Percentiles rank a stretch among this genome's conserved stretches.
Conservation (phyloP, 2,888 invertebrate genomes). For the Drosophila anomelani region DNA sequence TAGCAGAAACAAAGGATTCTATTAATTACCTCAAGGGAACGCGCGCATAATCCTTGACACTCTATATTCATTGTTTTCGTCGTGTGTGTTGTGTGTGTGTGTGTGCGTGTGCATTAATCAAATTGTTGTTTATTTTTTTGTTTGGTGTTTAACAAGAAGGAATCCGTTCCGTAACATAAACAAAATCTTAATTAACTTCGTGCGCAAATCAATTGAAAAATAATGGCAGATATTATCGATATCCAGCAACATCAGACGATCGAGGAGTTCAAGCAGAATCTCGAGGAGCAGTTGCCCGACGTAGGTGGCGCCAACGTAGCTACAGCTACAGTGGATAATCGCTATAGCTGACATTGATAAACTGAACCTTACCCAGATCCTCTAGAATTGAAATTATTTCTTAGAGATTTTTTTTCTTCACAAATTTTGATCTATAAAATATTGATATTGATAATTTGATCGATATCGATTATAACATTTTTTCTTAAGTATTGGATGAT, state of each 20-base stretch:
- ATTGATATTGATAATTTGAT: neutral
- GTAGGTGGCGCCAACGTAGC: slow-evolving; percentile 69
- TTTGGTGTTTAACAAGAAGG: slow-evolving; percentile 17
- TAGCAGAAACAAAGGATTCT: slow-evolving; percentile 24
- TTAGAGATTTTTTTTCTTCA: neutral
- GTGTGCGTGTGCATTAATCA: slow-evolving; percentile 15
- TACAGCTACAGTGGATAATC: slow-evolving; percentile 18
- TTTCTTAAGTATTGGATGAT: neutral
- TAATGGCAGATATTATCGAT: slow-evolving; percentile 82
- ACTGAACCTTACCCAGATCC: neutral
- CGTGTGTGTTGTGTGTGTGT: slow-evolving; percentile 9
- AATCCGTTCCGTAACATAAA: slow-evolving; percentile 22
- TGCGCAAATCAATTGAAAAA: slow-evolving; percentile 49
- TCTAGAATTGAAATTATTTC: neutral
- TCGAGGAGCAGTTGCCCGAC: slow-evolving; percentile 81
- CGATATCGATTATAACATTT: neutral
- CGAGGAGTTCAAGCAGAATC: slow-evolving; percentile 78
- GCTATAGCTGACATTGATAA: slow-evolving; percentile 5
- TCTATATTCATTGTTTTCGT: slow-evolving; percentile 12
- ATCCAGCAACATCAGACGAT: slow-evolving; percentile 78
- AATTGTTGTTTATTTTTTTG: slow-evolving; percentile 12
- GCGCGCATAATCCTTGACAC: slow-evolving; percentile 34
- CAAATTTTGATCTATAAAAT: neutral
- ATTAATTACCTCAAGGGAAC: neutral
- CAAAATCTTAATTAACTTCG: slow-evolving; percentile 37